Percentiles rank a stretch among this genome's conserved stretches.
phyloP scores from a whole-genome alignment of 2,888 invertebrate species.

The Gonocerus acuteangulatus region DNA sequence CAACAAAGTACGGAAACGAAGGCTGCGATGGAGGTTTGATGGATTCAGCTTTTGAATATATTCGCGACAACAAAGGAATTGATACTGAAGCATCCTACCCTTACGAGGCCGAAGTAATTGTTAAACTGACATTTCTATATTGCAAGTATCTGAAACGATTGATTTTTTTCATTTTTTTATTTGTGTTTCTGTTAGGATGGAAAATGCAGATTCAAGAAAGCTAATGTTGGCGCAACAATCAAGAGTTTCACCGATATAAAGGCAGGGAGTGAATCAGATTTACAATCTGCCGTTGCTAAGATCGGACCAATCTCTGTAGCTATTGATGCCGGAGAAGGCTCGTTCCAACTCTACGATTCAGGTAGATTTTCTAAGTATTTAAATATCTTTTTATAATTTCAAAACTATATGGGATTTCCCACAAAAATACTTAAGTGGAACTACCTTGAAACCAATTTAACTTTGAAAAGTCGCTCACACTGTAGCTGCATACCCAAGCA shows the following conservation, averaged over 20 bases:
- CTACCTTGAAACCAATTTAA: too few relatives aligned
- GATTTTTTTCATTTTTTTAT: background rate
- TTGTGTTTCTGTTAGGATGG: slow-evolving; percentile 16
- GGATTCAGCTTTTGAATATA: slow-evolving; percentile 48
- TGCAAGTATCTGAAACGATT: background rate
- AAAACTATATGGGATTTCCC: too few relatives aligned
- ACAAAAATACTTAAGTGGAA: too few relatives aligned
- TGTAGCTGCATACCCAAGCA: too few relatives aligned
- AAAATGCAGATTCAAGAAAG: slow-evolving; percentile 52
- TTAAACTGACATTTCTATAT: background rate
- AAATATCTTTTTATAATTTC: background rate
- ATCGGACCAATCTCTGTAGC: slow-evolving; percentile 77
- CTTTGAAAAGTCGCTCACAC: too few relatives aligned
- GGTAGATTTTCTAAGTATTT: background rate
- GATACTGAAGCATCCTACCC: slow-evolving; percentile 52
- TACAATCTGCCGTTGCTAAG: slow-evolving; percentile 70
- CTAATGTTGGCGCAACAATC: slow-evolving; percentile 66
- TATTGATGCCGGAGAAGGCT: slow-evolving; percentile 75
- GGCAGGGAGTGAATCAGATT: slow-evolving; percentile 59
- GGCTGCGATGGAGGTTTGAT: slow-evolving; percentile 40
- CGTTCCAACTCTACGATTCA: slow-evolving; percentile 74
- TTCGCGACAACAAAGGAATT: slow-evolving; percentile 49
- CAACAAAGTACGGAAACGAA: background rate
- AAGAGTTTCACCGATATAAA: slow-evolving; percentile 71
- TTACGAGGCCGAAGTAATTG: slow-evolving; percentile 41